Evolutionary conservation across 2,113 vertebrate species (phyloP).

Genomic region (Corythoichthys intestinalis): DNA sequence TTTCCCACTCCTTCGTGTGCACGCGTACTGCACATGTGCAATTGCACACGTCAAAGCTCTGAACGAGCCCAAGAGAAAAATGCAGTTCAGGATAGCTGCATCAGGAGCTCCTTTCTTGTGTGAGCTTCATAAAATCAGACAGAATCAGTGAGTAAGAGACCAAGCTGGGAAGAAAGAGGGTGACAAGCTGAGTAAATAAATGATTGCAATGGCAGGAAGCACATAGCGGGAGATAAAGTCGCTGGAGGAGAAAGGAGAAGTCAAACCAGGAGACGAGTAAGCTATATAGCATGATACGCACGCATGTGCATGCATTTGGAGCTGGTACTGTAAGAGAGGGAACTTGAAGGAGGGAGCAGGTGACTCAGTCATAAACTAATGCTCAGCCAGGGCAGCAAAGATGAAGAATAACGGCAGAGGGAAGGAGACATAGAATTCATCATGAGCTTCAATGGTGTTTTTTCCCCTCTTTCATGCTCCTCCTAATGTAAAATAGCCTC

Average conservation of each 20-base stretch:
- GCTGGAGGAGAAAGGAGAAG: conserved; percentile 8
- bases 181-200: conserved; percentile 52
- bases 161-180: conserved; percentile 26
- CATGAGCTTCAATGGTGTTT: conserved; percentile 22
- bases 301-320: conserved; percentile 33
- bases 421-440: conserved; percentile 42
- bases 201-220: conserved; percentile 53
- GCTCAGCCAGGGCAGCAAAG: conserved; percentile 52
- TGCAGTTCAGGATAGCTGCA: conserved; percentile 19
- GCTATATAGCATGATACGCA: conserved; percentile 13
- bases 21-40: conserved; percentile 6
- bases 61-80: conserved; percentile 25
- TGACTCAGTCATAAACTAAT: conserved; percentile 65
- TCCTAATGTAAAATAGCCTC: conserved; percentile 32
- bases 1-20: neutral
- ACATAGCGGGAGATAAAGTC: conserved; percentile 25
- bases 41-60: conserved; percentile 13
- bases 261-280: conserved; percentile 31
- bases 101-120: conserved; percentile 22
- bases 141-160: conserved; percentile 61
- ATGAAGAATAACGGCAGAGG: conserved; percentile 21
- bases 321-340: conserved; percentile 17
- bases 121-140: conserved; percentile 56
- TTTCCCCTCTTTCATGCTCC: conserved; percentile 7
- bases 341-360: conserved; percentile 49